Base-by-base conservation (phyloP, 1,140 invertebrate genomes). In the Aporrectodea caliginosa region DNA sequence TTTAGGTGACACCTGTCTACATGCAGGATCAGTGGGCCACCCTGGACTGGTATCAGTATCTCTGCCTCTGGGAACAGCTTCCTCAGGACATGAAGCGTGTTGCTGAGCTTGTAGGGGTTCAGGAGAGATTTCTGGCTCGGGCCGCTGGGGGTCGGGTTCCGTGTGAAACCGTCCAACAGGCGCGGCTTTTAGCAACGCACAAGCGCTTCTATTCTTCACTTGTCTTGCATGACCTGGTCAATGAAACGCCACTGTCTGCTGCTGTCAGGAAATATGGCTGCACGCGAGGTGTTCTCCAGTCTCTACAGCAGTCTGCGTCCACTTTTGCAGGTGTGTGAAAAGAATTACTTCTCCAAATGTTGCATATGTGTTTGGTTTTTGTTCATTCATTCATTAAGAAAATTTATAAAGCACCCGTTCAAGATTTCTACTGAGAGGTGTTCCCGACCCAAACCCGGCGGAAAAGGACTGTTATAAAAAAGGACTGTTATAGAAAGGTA, bases 321-420 rank as follows among this genome's bases (percentile, higher is more conserved):
- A 97, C 95, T 33, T 98, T 98, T 92, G 95, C 97, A 75, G 96
- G 96, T 92, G 91, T 58, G n/a, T n/a, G n/a, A n/a, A n/a, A n/a
- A n/a, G n/a, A n/a, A n/a, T n/a, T n/a, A n/a, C n/a, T n/a, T n/a
- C n/a, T n/a, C n/a, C n/a, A n/a, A n/a, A n/a, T n/a, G n/a, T n/a
- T n/a, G n/a, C n/a, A n/a, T n/a, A n/a, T n/a, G n/a, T n/a, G n/a
- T n/a, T n/a, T n/a, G n/a, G n/a, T n/a, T n/a, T n/a, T n/a, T n/a
- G n/a, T n/a, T n/a, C n/a, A n/a, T n/a, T n/a, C n/a, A n/a, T n/a
- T n/a, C n/a, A n/a, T n/a, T n/a, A n/a, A n/a, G n/a, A n/a, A n/a
- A n/a, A n/a, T n/a, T n/a, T n/a, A n/a, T n/a, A n/a, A n/a, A n/a
- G n/a, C n/a, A n/a, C n/a, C n/a, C n/a, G n/a, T n/a, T n/a, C n/a